Evolutionary conservation across 35 echinoderm and acorn worm species (phyloP).

Genomic region (Holothuria glaberrima): DNA sequence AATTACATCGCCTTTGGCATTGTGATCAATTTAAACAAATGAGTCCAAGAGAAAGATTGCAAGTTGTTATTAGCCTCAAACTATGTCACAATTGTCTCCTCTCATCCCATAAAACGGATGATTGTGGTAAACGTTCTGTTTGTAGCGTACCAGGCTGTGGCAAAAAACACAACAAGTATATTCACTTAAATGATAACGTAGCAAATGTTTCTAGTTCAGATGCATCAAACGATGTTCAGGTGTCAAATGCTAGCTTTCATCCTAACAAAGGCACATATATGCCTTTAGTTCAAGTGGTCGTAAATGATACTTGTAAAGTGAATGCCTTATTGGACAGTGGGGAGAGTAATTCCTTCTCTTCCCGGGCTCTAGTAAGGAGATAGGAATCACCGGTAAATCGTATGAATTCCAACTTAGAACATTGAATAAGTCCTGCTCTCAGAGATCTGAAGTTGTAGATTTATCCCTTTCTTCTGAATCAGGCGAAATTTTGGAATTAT

Average conservation of each 20-base stretch:
- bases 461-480: no score
- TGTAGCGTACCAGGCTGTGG: no score
- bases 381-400: not conserved
- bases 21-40: constrained; percentile 17
- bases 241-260: not conserved
- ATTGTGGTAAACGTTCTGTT: no score
- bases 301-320: no score
- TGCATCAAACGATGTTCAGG: no score
- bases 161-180: no score
- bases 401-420: no score
- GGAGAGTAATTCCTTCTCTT: not conserved
- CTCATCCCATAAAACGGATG: constrained; percentile 19
- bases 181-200: constrained; percentile 41
- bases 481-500: no score
- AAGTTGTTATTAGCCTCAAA: not conserved
- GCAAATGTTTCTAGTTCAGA: not conserved
- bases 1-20: no score
- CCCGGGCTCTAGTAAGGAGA: not conserved
- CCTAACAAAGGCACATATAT: constrained; percentile 6
- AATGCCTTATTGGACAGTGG: not conserved
- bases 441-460: no score
- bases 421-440: no score
- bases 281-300: constrained; percentile 1
- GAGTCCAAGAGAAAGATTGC: constrained; percentile 16
- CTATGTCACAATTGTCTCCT: constrained; percentile 24